These are phyloP conservation scores for Leptobrachium leishanense DNA, from an alignment of 2,113 vertebrate species.

Conservation along the genomic window DNA sequence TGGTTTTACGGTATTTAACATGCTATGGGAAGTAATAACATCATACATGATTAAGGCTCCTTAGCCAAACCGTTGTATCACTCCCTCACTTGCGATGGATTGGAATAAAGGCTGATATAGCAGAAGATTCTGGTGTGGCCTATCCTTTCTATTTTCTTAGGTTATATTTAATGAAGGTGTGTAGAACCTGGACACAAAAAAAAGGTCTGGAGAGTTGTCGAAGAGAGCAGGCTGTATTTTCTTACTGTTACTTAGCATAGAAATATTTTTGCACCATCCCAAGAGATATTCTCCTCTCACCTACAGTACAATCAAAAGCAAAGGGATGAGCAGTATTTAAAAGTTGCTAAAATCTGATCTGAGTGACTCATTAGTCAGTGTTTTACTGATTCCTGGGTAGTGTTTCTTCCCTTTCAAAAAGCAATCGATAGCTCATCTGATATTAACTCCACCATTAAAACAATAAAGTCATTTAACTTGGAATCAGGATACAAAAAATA, in stretches of 20 bases:
- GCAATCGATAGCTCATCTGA: conserved; percentile 45
- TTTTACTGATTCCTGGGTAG: conserved; percentile 6
- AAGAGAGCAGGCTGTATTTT: background rate
- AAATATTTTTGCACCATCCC: background rate
- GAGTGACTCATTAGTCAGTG: conserved; percentile 37
- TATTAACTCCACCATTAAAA: conserved; percentile 45
- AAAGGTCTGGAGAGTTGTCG: too few relatives aligned
- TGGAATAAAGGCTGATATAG: too few relatives aligned
- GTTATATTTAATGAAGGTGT: too few relatives aligned
- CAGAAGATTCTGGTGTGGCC: too few relatives aligned
- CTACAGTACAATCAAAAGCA: conserved; percentile 5
- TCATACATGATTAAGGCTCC: too few relatives aligned
- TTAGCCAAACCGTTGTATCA: too few relatives aligned
- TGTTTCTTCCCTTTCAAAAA: conserved; percentile 26
- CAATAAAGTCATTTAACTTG: conserved; percentile 44
- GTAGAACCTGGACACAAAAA: too few relatives aligned
- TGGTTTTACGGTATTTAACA: too few relatives aligned
- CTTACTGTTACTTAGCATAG: background rate
- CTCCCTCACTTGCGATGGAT: too few relatives aligned
- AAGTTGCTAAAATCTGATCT: conserved; percentile 39
- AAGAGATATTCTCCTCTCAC: background rate
- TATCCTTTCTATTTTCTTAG: too few relatives aligned
- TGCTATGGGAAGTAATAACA: too few relatives aligned
- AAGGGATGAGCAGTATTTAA: conserved; percentile 19
- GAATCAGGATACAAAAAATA: conserved; percentile 24